Evolutionary conservation across 2,113 vertebrate genomes (phyloP).

Genomic region (Australoheros scitulus): DNA sequence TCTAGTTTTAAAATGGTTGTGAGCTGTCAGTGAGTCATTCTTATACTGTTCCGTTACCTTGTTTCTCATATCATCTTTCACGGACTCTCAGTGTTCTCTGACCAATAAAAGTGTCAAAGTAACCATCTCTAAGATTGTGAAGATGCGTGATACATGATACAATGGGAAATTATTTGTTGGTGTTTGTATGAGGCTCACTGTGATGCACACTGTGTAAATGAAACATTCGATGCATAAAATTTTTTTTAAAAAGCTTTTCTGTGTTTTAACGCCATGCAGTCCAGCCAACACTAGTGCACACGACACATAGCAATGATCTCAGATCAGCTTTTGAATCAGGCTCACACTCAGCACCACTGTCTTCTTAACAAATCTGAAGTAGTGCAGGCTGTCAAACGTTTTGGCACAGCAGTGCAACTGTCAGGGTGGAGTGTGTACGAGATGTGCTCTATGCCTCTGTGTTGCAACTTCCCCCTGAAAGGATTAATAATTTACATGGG

Average conservation of each 20-base stretch:
- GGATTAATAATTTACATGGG: slow-evolving; percentile 76
- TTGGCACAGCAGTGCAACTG: slow-evolving; percentile 70
- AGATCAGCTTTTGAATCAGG: slow-evolving; percentile 59
- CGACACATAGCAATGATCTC: slow-evolving; percentile 41
- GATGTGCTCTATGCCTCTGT: slow-evolving; percentile 54
- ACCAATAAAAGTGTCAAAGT: slow-evolving; percentile 65
- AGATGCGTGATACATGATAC: slow-evolving; percentile 27
- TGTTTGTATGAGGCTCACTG: neutral
- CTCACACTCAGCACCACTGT: slow-evolving; percentile 55
- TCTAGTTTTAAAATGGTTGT: slow-evolving; percentile 63
- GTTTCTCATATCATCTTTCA: slow-evolving; percentile 59
- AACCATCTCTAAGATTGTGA: slow-evolving; percentile 50
- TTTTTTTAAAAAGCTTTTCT: no score
- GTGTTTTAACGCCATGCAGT: slow-evolving; percentile 43
- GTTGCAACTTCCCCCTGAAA: slow-evolving; percentile 60
- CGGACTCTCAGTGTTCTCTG: slow-evolving; percentile 52
- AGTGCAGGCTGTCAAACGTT: slow-evolving; percentile 74
- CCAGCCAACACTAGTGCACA: slow-evolving; percentile 36
- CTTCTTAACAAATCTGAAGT: slow-evolving; percentile 67
- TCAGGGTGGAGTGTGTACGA: slow-evolving; percentile 63
- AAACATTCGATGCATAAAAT: slow-evolving; percentile 45
- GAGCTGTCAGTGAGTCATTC: slow-evolving; percentile 66
- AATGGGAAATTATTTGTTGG: slow-evolving; percentile 38
- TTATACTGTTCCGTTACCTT: slow-evolving; percentile 44
- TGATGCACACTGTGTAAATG: slow-evolving; percentile 42